Conservation (phyloP, 2,888 invertebrate species). For the Stenchaetothrips biformis region DNA sequence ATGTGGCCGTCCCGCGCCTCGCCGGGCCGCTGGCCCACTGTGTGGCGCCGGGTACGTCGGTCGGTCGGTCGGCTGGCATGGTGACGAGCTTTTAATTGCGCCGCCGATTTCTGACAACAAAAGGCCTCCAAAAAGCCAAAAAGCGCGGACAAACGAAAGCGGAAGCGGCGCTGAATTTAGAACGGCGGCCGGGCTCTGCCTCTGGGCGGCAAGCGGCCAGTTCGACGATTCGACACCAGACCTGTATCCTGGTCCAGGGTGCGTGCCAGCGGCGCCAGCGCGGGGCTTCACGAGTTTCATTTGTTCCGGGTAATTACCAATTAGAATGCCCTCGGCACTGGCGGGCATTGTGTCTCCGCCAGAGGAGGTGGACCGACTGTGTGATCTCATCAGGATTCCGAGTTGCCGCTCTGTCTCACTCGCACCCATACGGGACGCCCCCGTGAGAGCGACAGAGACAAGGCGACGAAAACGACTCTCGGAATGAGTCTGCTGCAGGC, state of each 20-base stretch:
- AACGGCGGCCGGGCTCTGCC: background rate
- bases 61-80: no score
- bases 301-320: slow-evolving; percentile 23
- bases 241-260: no score
- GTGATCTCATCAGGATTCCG: no score
- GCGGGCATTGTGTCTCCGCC: background rate
- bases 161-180: background rate
- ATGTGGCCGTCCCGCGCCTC: no score
- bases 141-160: background rate
- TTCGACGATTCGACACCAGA: slow-evolving; percentile 13
- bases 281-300: slow-evolving; percentile 13
- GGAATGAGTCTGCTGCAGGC: no score
- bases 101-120: background rate
- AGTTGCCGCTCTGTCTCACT: no score
- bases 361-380: no score
- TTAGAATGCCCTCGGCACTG: background rate
- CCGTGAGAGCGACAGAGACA: no score
- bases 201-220: background rate
- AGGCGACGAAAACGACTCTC: no score
- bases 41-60: no score
- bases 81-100: background rate
- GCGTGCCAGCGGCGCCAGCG: background rate
- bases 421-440: no score
- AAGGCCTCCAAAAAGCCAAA: background rate
- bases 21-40: no score